Base-by-base conservation (phyloP, 2,888 invertebrate genomes). In the Gisinianus flammeolus region DNA sequence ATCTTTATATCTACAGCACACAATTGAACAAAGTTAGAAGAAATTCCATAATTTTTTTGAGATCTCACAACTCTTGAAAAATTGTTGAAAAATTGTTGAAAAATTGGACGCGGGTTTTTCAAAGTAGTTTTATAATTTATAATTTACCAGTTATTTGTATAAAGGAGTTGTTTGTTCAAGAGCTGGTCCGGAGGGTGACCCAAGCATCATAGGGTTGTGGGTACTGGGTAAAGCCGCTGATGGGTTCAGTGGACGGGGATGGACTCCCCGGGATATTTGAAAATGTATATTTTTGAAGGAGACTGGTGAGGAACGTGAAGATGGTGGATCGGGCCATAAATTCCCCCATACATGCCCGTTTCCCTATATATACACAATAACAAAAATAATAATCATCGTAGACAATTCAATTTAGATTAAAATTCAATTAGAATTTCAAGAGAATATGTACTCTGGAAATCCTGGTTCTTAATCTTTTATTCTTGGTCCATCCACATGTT, bases 241-340 rank as follows among this genome's bases (percentile, higher is more conserved):
- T 68, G 10, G 80, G 79, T 6, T 76, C 68, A 16, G 68, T 35
- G 6, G 79, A 72, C 24, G 79, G 77, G 26, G 33, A 28, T 6
- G 52, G 68, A 56, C 77, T 74, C 0, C 24, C 8, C 0, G 79
- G 71, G 0, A 77, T 54, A 54, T 67, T 44, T 12, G n/a, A 30
- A 64, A 82, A 80, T 10, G 56, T 68, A 58, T 80, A 82, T 12
- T 79, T 79, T 73, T 82, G 82, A 28, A 81, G 52, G 12, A 82
- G 30, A 0, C 75, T 54, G 0, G 79, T 79, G 68, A 82, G 78
- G 52, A 80, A 82, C 26, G 70, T 78, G 52, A 82, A 82, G 8
- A 82, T 52, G 22, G 80, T 73, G 4, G 79, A 73, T 52, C 77
- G 71, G 12, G 82, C 81, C 24, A 78, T 52, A 12, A 30, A 44